Evolutionary conservation across 2,888 invertebrate genomes (phyloP).

Genomic region (Portevinia maculata): DNA sequence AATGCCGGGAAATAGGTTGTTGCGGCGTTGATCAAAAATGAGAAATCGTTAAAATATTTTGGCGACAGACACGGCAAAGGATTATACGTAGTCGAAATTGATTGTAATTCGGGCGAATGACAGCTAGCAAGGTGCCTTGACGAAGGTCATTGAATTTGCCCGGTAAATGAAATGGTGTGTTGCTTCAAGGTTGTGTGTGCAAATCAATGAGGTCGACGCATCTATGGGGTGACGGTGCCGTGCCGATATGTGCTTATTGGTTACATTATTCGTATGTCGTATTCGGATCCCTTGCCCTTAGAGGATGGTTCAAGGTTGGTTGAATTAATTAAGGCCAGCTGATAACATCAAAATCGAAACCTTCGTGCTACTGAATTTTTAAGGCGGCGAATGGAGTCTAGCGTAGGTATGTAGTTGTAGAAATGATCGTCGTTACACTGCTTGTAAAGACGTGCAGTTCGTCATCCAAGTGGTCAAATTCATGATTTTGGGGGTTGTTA

Average conservation of each 20-base stretch:
- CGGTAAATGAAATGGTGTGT: neutral
- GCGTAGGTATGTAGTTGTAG: no score
- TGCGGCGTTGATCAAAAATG: neutral
- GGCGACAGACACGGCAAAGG: slow-evolving; percentile 6
- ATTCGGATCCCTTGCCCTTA: neutral
- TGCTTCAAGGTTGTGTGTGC: slow-evolving; percentile 2
- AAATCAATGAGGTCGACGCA: slow-evolving; percentile 15
- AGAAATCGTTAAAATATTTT: slow-evolving; percentile 1
- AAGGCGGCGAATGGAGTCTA: no score
- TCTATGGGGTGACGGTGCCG: neutral
- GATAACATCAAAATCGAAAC: neutral
- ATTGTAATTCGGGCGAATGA: neutral
- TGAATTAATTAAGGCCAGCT: neutral
- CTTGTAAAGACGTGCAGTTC: no score
- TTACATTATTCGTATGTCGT: neutral
- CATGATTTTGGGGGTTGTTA: no score
- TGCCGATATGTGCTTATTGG: neutral
- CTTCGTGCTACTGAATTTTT: neutral
- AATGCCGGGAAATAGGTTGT: neutral
- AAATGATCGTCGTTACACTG: no score
- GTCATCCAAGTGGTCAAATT: no score
- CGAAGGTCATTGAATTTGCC: slow-evolving; percentile 32
- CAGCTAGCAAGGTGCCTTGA: slow-evolving; percentile 1
- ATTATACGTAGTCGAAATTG: no score
- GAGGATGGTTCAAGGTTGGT: slow-evolving; percentile 15